A percentile compares a stretch with the other conserved stretches of the same genome.
Evolutionary conservation across 1,140 invertebrate species (phyloP).

Genomic region (Bombus balteatus): DNA sequence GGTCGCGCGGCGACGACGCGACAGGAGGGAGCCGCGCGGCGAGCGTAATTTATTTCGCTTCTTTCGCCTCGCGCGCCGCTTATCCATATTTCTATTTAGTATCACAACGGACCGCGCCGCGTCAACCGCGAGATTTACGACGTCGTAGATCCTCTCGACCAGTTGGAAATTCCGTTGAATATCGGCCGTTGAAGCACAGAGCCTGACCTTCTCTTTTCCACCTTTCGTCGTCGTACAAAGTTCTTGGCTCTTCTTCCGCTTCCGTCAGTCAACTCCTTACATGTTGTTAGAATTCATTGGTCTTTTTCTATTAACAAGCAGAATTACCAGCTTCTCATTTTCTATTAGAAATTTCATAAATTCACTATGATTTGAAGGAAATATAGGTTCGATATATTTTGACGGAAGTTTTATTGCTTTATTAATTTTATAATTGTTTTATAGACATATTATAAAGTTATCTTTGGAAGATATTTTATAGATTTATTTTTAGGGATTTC

Average conservation of each 20-base stretch:
- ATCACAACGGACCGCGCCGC: slow-evolving; percentile 56
- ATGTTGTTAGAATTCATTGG: too few species aligned
- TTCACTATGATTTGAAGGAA: too few species aligned
- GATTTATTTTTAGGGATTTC: too few species aligned
- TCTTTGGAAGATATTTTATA: too few species aligned
- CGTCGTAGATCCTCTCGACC: slow-evolving; percentile 63
- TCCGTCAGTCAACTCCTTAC: too few species aligned
- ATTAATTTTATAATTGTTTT: too few species aligned
- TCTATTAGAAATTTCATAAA: too few species aligned
- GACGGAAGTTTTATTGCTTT: too few species aligned
- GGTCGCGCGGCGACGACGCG: neutral
- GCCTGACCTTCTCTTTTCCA: neutral
- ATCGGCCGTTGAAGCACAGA: neutral
- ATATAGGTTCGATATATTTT: too few species aligned
- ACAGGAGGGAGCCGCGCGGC: slow-evolving; percentile 10
- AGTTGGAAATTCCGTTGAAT: slow-evolving; percentile 52
- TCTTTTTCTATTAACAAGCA: too few species aligned
- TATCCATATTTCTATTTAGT: slow-evolving; percentile 61
- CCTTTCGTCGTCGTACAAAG: neutral
- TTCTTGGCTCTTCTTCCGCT: neutral
- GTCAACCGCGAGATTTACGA: slow-evolving; percentile 63
- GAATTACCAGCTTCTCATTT: too few species aligned
- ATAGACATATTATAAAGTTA: too few species aligned
- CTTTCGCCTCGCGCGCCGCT: slow-evolving; percentile 30
- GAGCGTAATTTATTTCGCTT: slow-evolving; percentile 58